These are phyloP conservation scores for Patella ulyssiponensis DNA, from an alignment of 2,888 invertebrate species.

Conservation along the genomic window DNA sequence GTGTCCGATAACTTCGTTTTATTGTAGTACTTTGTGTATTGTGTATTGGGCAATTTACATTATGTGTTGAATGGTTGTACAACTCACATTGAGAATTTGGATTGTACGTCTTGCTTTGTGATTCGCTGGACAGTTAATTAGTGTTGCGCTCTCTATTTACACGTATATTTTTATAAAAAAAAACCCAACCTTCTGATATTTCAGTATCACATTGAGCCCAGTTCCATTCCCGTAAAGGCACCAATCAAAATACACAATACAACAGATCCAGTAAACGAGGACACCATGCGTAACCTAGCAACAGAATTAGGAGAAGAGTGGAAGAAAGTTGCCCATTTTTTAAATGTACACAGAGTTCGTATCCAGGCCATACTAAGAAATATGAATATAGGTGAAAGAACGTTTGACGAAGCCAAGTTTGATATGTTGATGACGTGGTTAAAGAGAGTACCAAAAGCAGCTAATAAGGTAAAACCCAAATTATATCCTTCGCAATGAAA, in stretches of 20 bases:
- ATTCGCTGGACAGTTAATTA: too few species aligned
- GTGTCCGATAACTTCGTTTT: too few species aligned
- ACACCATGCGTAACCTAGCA: conserved; percentile 53
- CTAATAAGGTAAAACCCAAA: conserved; percentile 55
- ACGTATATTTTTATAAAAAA: not conserved
- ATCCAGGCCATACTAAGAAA: conserved; percentile 52
- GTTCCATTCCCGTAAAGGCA: conserved; percentile 46
- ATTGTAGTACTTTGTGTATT: too few species aligned
- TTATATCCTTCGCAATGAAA: too few species aligned
- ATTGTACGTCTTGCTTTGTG: too few species aligned
- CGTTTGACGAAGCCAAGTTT: conserved; percentile 55
- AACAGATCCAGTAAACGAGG: conserved; percentile 55
- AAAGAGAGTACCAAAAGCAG: conserved; percentile 60
- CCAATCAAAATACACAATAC: conserved; percentile 54
- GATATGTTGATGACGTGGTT: conserved; percentile 69
- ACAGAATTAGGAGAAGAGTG: conserved; percentile 67
- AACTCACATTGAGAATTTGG: too few species aligned
- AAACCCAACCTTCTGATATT: conserved; percentile 14
- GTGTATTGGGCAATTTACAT: too few species aligned
- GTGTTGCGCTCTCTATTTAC: not conserved
- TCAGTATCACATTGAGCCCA: conserved; percentile 57
- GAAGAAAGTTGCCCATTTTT: conserved; percentile 56
- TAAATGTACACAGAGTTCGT: conserved; percentile 60
- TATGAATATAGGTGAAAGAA: conserved; percentile 39
- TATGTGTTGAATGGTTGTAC: too few species aligned